These are phyloP conservation scores for Drosophila pseudoobscura DNA, from an alignment of 1,140 invertebrate genomes.

Conservation along the genomic window DNA sequence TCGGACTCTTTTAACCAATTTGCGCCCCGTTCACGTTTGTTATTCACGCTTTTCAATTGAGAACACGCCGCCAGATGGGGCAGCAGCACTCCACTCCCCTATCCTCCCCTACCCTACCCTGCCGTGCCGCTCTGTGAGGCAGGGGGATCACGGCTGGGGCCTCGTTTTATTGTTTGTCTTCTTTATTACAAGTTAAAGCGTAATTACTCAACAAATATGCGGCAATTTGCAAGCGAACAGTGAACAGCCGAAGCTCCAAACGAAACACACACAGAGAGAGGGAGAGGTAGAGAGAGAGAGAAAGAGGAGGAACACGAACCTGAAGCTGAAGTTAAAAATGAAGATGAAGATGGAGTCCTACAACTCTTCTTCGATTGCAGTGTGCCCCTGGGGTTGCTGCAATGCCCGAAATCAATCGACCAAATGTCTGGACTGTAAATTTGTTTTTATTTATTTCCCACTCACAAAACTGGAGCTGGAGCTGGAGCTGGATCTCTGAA, in stretches of 20 bases:
- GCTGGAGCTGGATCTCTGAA: background rate
- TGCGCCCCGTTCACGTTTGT: constrained; percentile 77
- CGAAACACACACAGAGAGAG: background rate
- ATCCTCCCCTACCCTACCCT: background rate
- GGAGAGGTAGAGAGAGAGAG: background rate
- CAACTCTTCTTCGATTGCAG: constrained; percentile 15
- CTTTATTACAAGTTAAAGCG: constrained; percentile 81
- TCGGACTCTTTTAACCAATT: constrained; percentile 72
- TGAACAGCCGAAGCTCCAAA: background rate
- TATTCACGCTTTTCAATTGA: constrained; percentile 81
- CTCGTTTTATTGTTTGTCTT: constrained; percentile 81
- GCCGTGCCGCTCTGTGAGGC: background rate
- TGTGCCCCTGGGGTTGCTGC: constrained; percentile 47
- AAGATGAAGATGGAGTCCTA: background rate
- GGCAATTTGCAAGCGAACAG: constrained; percentile 71
- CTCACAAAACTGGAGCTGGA: constrained; percentile 3
- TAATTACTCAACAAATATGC: constrained; percentile 82
- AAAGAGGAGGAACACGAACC: constrained; percentile 1
- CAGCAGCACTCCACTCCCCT: constrained; percentile 3
- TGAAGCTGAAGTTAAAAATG: background rate
- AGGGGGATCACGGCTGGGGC: constrained; percentile 44
- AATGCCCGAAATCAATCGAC: constrained; percentile 66
- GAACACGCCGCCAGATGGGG: constrained; percentile 72
- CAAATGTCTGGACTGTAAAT: constrained; percentile 64
- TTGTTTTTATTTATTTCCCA: constrained; percentile 72